Base-by-base conservation (phyloP, 2,797 vertebrate species). In the Mallotus villosus region DNA sequence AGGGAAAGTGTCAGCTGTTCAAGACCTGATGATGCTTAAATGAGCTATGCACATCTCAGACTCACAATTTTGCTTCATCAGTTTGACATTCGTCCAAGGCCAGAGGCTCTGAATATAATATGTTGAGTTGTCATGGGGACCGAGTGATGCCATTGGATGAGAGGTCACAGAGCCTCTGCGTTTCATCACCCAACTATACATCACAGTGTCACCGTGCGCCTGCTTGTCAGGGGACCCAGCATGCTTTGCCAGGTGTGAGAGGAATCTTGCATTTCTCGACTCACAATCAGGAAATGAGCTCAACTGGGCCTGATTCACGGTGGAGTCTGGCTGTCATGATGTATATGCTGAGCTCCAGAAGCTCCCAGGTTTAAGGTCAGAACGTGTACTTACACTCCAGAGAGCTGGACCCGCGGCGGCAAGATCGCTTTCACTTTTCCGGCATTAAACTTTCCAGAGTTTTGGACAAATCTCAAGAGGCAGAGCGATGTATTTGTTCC, bases 111-210 rank as follows among this genome's bases (percentile, higher is more conserved):
- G 82, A 86, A 83, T 82, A 80, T 83, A 88, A 83, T 78, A 76
- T 72, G 68, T 71, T 84, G 72, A 84, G 72, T 86, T 72, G 84
- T 85, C 86, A 78, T 79, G 76, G 84, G 89, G 82, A 74, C 76
- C 32, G 12, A 81, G 81, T 74, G 5, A 82, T 57, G 75, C 78
- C 81, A 65, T 87, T 41, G 51, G 46, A 60, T 63, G 58, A 74
- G 78, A 80, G 81, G 79, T 85, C 78, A 86, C 27, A 32, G 74
- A 86, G 79, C 74, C 81, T 86, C 89, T 92, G 90, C 78, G 90
- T 88, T 92, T 90, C 88, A 88, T 93, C 91, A 91, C 86, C 78
- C 80, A 74, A 71, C 77, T 82, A 91, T 92, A 87, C 86, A 92
- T 93, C 88, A 88, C 78, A 65, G 64, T 83, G 84, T 90, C 80